phyloP scores from a whole-genome alignment of 92 coral and sea anemone species.

The Diadumene lineata region DNA sequence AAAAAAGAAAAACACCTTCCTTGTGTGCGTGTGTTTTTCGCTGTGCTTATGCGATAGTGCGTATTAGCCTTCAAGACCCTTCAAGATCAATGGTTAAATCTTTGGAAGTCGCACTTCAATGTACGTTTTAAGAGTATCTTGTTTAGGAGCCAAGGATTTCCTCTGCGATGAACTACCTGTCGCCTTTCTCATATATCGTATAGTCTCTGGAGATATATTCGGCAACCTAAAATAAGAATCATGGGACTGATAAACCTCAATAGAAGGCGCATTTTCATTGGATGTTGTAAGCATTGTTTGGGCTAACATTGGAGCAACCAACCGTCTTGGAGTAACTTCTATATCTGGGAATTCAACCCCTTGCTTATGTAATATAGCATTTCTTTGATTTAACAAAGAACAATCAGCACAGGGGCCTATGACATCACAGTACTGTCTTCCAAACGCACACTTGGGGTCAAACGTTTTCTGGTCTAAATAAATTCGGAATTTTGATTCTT shows the following conservation, averaged over 20 bases:
- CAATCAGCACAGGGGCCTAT: conserved; percentile 88
- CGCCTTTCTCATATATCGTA: conserved; percentile 73
- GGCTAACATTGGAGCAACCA: conserved; percentile 75
- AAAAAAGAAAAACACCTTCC: too few relatives aligned
- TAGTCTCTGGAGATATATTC: conserved; percentile 55
- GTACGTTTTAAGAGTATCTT: conserved; percentile 56
- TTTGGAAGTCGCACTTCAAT: conserved; percentile 84
- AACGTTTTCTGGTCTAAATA: conserved; percentile 16
- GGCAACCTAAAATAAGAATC: conserved; percentile 56
- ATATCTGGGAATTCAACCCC: conserved; percentile 74
- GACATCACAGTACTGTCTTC: conserved; percentile 76
- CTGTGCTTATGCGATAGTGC: too few relatives aligned
- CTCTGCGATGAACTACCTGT: conserved; percentile 78
- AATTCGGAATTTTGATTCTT: conserved; percentile 36
- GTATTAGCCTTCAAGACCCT: too few relatives aligned
- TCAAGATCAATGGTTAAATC: conserved; percentile 46
- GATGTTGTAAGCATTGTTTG: conserved; percentile 44
- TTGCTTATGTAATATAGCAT: conserved; percentile 66
- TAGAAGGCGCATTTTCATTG: conserved; percentile 1
- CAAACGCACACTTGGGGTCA: conserved; percentile 48
- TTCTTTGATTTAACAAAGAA: conserved; percentile 50
- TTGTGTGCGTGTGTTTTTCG: too few relatives aligned
- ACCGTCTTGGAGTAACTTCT: conserved; percentile 72
- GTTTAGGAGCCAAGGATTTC: conserved; percentile 35
- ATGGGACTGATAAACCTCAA: neutral